Conservation (phyloP, 2,113 vertebrate species). For the Psammodynastes pulverulentus region DNA sequence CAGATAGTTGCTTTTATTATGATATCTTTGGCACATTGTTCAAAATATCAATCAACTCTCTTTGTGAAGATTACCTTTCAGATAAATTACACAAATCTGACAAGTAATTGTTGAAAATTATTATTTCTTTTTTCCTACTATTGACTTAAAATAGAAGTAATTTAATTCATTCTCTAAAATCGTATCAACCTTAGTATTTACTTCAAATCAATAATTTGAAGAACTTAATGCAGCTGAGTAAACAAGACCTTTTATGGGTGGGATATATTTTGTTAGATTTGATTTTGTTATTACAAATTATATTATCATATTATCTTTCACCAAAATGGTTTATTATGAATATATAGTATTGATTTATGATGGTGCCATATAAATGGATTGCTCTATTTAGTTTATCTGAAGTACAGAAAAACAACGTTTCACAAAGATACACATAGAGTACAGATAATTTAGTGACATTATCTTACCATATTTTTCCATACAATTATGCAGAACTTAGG, state of each 20-base stretch:
- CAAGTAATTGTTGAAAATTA: constrained; percentile 37
- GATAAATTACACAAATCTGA: constrained; percentile 34
- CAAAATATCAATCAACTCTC: constrained; percentile 24
- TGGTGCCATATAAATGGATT: neutral
- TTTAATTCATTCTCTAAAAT: constrained; percentile 57
- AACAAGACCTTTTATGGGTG: constrained; percentile 38
- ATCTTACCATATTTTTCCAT: neutral
- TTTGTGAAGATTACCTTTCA: constrained; percentile 24
- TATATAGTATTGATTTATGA: constrained; percentile 10
- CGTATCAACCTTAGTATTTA: constrained; percentile 38
- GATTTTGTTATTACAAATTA: constrained; percentile 13
- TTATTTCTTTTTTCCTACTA: constrained; percentile 53
- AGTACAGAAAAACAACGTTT: neutral
- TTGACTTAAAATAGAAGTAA: constrained; percentile 54
- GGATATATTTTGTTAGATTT: constrained; percentile 40
- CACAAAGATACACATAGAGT: neutral
- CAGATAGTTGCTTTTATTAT: neutral
- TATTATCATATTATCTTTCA: constrained; percentile 18
- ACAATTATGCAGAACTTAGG: neutral
- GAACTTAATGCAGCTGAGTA: constrained; percentile 52
- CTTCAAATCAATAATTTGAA: constrained; percentile 54
- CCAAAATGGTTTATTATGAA: neutral
- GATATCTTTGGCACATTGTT: neutral
- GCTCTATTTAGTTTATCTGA: neutral
- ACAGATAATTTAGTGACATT: neutral